Base-by-base conservation (phyloP, 2,888 invertebrate genomes). In the Tromatobia lineatoria region DNA sequence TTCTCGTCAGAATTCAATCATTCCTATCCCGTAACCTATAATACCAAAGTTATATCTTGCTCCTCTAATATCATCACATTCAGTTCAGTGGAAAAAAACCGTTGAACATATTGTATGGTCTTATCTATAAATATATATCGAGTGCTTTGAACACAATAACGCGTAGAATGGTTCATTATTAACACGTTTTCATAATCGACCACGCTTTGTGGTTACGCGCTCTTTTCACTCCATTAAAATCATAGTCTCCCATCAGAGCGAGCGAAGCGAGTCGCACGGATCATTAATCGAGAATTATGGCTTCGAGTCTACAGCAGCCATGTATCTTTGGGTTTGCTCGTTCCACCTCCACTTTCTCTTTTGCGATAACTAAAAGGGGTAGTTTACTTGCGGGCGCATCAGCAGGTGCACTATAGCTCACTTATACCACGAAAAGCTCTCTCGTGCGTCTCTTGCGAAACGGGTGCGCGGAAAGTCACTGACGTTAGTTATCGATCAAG, bases 231-330 rank as follows among this genome's bases (percentile, higher is more conserved):
- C 75, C 61, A 69, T 80, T 70, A 75, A 75, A 75, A 69, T 75
- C 61, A 69, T 61, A 50, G 50, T 59, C 42, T 61, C 34, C 6
- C 29, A 70, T 75, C 69, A 34, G 29, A 45, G 50, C 61, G 52
- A 57, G 45, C 18, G 61, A 54, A 10, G 42, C 29, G 23, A 59
- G 61, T 47, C n/a, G 66, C 69, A 18, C 29, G 75, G 75, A 70
- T 76, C 81, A 70, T 81, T 81, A 76, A 76, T 81, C 81, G 69
- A 23, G 75, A 75, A 70, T 81, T 75, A 81, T 64, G 70, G 75
- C 18, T 52, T 45, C 29, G 29, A 69, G 67, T 64, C 59, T 73
- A 47, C 18, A 52, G 34, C 42, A 52, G 13, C 45, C 8, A 20
- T 20, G 38, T 23, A 13, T 18, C 18, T 11, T 11, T 2, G 2